Evolutionary conservation across 1,140 invertebrate species (phyloP), one percentile per base, ranked within the genome.

Genomic region (Zaprionus tsacasi): DNA sequence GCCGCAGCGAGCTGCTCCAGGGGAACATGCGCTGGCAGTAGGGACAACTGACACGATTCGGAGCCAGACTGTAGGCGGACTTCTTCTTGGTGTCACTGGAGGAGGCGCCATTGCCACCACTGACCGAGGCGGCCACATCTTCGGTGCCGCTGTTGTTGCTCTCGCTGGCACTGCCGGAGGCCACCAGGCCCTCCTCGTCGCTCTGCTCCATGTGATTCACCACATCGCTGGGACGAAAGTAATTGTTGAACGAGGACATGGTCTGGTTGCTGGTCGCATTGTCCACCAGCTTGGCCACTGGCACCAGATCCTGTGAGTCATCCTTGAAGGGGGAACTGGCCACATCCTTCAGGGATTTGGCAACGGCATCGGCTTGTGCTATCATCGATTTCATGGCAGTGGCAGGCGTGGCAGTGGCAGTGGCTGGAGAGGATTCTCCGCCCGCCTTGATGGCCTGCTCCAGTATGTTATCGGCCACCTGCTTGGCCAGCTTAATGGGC

Each of bases 31-130:
- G 94, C 55, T 96, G 94, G 92, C 98, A 99, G 82, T 97, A 98
- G 0, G 97, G 97, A 91, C 98, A 99, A 10, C 96, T 95, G 0
- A 98, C 97, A 48, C 98, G 95, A 91, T 99, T 98, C 1, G 98
- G 98, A 0, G 98, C 98, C 83, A 98, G 95, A 33, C 97, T 98
- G 91, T 99, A 99, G 0, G 98, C 98, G n/a, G 97, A 98, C 77
- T 97, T 97, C 93, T 98, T 98, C 79, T 92, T 94, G 59, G 78
- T 83, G 93, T 93, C 38, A 10, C 64, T 75, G 76, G 63, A 21
- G 36, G 70, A 75, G 21, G 67, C 80, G 10, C 80, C 74, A 61
- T 65, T 93, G 45, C n/a, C 45, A 1, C 40, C 40, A 1, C 8
- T 7, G 17, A 17, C 45, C 3, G 15, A 50, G 45, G 45, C 45